Evolutionary conservation across 1,140 invertebrate species (phyloP), one percentile per base, ranked within the genome.

Genomic region (Hestina assimilis): DNA sequence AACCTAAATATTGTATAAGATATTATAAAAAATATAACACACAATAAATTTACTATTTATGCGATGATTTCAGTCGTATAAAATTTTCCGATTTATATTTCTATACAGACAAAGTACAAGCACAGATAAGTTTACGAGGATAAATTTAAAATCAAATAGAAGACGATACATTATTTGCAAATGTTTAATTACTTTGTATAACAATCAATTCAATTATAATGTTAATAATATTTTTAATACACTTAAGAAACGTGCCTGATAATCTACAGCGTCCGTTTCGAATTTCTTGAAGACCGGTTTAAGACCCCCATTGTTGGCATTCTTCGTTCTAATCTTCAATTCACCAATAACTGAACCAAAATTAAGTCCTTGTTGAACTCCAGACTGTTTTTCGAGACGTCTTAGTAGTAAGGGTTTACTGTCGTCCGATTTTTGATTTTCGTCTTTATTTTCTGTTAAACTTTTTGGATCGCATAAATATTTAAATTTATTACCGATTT

Each of bases 201-300:
- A n/a, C n/a, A n/a, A n/a, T n/a, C n/a, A n/a, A n/a, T n/a, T n/a
- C n/a, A n/a, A n/a, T n/a, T n/a, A n/a, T n/a, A n/a, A n/a, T n/a
- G n/a, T n/a, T n/a, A n/a, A n/a, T n/a, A n/a, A n/a, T n/a, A n/a
- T n/a, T n/a, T n/a, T n/a, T n/a, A n/a, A n/a, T n/a, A n/a, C n/a
- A n/a, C n/a, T n/a, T n/a, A 21, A 38, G 8, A 17, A 12, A 53
- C 57, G 24, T 59, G 75, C 77, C 75, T 72, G 69, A 59, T 51
- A 68, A 47, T 81, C 74, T 28, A 72, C 68, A 19, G 60, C 45
- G 43, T 83, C 79, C 23, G 61, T 42, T 35, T 83, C 80, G 50
- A 88, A 86, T 52, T 88, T 88, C 65, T 75, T 86, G 55, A 88
- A 88, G 15, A 88, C 85, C 4, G 85, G 83, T 63, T 88, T 88